Percentiles rank a stretch among this genome's conserved stretches.
These are phyloP conservation scores for Limenitis camilla DNA, from an alignment of 2,888 invertebrate genomes.

Conservation along the genomic window DNA sequence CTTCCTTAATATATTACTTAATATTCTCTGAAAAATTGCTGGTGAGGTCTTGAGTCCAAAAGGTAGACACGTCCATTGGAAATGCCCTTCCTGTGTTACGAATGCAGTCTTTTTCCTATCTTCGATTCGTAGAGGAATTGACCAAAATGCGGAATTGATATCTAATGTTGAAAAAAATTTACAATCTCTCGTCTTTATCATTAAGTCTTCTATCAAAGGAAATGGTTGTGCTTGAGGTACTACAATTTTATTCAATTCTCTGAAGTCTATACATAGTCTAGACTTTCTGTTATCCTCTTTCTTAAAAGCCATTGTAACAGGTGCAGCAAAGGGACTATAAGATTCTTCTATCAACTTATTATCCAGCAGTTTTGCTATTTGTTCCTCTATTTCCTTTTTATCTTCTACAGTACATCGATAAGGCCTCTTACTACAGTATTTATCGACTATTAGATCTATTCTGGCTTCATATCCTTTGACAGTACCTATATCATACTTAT, in stretches of 20 bases:
- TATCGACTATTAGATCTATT: constrained; percentile 17
- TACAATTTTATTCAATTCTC: constrained; percentile 8
- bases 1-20: constrained; percentile 30
- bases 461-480: constrained; percentile 13
- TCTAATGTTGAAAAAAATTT: too few relatives aligned
- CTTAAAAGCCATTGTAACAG: too few relatives aligned
- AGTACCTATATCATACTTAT: constrained; percentile 16
- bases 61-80: constrained; percentile 37
- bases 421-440: constrained; percentile 17
- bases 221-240: constrained; percentile 6
- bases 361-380: too few relatives aligned
- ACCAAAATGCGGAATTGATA: constrained; percentile 49
- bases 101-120: constrained; percentile 40
- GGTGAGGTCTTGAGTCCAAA: constrained; percentile 42
- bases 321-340: too few relatives aligned
- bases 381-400: constrained; percentile 19
- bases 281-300: constrained; percentile 31
- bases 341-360: too few relatives aligned
- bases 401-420: constrained; percentile 16
- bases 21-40: constrained; percentile 41
- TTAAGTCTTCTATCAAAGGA: constrained; percentile 14
- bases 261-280: constrained; percentile 26
- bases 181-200: background rate
- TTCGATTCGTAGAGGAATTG: constrained; percentile 36
- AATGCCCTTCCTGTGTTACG: constrained; percentile 28